Evolutionary conservation across 2,888 invertebrate species (phyloP), one percentile per base, ranked within the genome.

Genomic region (Nemotelus nigrinus): DNA sequence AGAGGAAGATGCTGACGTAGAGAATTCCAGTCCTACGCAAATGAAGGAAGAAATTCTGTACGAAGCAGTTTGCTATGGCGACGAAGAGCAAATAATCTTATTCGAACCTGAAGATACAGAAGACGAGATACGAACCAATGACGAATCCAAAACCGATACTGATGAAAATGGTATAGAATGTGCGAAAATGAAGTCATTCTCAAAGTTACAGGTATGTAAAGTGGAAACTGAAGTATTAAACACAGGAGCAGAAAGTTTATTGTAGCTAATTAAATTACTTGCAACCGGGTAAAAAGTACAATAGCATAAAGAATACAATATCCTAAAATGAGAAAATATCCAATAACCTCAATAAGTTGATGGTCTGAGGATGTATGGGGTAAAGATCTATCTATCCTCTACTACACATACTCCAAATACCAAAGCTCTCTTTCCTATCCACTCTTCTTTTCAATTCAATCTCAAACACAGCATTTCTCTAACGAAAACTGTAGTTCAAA

Each of bases 21-120:
- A 60, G 8, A 39, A 25, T 3, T 48, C 6, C 4, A 71, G 43
- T 71, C 43, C 47, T 4, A 44, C 39, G 48, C 63, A 5, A 3
- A 8, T n/a, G 25, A 4, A 70, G 6, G 70, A 55, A 55, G 48
- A 63, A 3, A 2, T 74, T 4, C 60, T 74, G 41, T 74, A 48
- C 44, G 60, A 74, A n/a, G 74, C 60, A 47, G 60, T 74, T 39
- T 48, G 63, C 39, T 74, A 48, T 50, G 74, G 60, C 10, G 72
- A 72, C 6, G 74, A 74, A 5, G 74, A 60, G 5, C 41, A 63
- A 3, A 48, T 74, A 3, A 74, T 74, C 50, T 39, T 74, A 3
- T 60, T 63, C 50, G 74, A 74, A 8, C 74, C 60, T 5, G 74
- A 39, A 39, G 55, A n/a, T 2, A 10, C 41, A 5, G 55, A 71